Conservation (phyloP, 2,888 invertebrate genomes). For the Allophyes oxyacanthae region DNA sequence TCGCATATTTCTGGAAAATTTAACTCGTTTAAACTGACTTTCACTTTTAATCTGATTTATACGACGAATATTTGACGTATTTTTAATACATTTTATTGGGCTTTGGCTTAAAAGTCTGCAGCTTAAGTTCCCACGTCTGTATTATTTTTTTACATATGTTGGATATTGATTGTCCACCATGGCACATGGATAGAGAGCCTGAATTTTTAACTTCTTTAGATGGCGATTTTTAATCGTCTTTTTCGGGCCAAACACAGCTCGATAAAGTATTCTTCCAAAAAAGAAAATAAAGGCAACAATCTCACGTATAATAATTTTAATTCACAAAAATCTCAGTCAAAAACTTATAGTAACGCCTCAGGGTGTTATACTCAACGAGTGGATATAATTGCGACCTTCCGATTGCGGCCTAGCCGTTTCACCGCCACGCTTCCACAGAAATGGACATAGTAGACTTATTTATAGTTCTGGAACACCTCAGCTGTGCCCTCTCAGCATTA, state of each 20-base stretch:
- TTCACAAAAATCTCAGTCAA: not conserved
- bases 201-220: too few relatives aligned
- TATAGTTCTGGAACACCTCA: constrained; percentile 46
- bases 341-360: constrained; percentile 40
- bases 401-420: constrained; percentile 65
- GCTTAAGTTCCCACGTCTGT: not conserved
- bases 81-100: constrained; percentile 9
- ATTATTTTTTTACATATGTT: too few relatives aligned
- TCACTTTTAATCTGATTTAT: not conserved
- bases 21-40: constrained; percentile 6
- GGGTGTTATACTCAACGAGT: constrained; percentile 62
- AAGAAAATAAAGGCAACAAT: not conserved
- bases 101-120: too few relatives aligned
- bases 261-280: too few relatives aligned
- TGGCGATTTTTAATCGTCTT: too few relatives aligned
- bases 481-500: constrained; percentile 26
- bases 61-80: not conserved
- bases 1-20: constrained; percentile 14
- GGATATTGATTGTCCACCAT: too few relatives aligned
- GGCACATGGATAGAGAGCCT: too few relatives aligned
- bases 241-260: too few relatives aligned
- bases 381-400: constrained; percentile 72
- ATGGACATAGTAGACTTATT: constrained; percentile 59
- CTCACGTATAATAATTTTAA: not conserved
- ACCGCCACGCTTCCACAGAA: constrained; percentile 58